A percentile compares a stretch with the other conserved stretches of the same genome.
Evolutionary conservation across 2,113 vertebrate genomes (phyloP).

Genomic region (Thomomys bottae): DNA sequence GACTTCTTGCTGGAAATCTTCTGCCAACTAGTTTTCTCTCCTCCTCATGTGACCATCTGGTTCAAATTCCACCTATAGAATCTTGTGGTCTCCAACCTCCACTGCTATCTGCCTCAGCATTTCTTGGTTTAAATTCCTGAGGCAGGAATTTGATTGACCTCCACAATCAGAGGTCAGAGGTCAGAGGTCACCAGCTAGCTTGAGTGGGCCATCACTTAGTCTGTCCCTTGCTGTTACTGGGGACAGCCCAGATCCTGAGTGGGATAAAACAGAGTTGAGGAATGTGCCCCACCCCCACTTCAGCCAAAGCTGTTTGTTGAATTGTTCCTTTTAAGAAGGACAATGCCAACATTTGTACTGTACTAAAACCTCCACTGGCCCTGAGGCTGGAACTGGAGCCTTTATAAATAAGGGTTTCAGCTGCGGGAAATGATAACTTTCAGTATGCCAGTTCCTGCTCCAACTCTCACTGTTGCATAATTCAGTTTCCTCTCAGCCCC

Average conservation of each 20-base stretch:
- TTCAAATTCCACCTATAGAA: not conserved
- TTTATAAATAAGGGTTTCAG: not conserved
- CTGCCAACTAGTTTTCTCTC: not conserved
- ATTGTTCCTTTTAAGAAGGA: conserved; percentile 36
- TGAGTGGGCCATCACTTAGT: not conserved
- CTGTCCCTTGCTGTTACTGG: not conserved
- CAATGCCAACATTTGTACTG: conserved; percentile 11
- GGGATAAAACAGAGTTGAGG: not conserved
- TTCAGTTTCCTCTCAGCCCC: not conserved
- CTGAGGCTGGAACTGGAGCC: not conserved
- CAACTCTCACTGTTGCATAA: accelerated
- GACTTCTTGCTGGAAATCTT: not conserved
- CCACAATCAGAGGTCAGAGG: not conserved
- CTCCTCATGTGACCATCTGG: accelerated
- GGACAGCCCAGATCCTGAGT: not conserved
- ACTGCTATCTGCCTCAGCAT: not conserved
- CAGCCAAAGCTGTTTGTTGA: not conserved
- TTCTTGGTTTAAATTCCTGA: conserved; percentile 52
- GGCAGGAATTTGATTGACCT: conserved; percentile 8
- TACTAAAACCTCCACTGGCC: not conserved
- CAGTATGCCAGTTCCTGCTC: accelerated
- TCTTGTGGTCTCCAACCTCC: not conserved
- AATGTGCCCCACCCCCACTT: not conserved
- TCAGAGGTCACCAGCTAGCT: not conserved
- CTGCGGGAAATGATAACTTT: not conserved